Percentiles rank a stretch among this genome's conserved stretches.
Conservation (phyloP, 2,888 invertebrate species). For the Dryococelus australis region DNA sequence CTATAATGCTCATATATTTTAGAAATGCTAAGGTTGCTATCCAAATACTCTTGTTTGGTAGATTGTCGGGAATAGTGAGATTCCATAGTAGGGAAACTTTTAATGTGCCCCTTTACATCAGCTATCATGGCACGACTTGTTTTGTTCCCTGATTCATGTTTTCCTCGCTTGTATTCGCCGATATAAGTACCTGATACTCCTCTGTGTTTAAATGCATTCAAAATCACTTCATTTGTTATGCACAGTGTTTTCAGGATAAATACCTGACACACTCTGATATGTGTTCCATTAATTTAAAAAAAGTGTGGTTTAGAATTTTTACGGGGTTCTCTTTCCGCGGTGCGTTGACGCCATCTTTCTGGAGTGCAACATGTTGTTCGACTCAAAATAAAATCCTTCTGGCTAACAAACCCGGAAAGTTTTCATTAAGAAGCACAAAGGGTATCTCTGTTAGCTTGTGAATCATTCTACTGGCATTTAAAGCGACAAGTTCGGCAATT, state of each 20-base stretch:
- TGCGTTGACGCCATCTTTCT: too few relatives aligned
- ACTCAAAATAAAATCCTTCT: too few relatives aligned
- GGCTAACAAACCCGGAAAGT: too few relatives aligned
- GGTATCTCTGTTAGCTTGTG: too few relatives aligned
- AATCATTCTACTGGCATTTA: too few relatives aligned
- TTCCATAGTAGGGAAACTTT: constrained; percentile 4
- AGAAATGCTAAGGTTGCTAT: background rate
- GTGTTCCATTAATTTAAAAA: background rate
- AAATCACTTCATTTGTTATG: background rate
- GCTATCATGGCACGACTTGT: background rate
- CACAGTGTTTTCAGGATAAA: background rate
- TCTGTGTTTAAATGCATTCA: constrained; percentile 18
- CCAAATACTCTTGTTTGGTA: background rate
- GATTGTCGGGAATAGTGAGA: background rate
- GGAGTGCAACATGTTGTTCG: too few relatives aligned
- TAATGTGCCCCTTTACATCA: background rate
- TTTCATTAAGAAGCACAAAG: too few relatives aligned
- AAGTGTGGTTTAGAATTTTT: too few relatives aligned
- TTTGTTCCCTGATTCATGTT: constrained; percentile 11
- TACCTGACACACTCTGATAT: background rate
- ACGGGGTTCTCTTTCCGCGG: too few relatives aligned
- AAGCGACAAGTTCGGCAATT: too few relatives aligned
- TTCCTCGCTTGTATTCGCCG: background rate
- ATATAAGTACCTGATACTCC: background rate
- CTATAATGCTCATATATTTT: constrained; percentile 5